Evolutionary conservation across 2,113 vertebrate species (phyloP).

Genomic region (Thamnaconus septentrionalis): DNA sequence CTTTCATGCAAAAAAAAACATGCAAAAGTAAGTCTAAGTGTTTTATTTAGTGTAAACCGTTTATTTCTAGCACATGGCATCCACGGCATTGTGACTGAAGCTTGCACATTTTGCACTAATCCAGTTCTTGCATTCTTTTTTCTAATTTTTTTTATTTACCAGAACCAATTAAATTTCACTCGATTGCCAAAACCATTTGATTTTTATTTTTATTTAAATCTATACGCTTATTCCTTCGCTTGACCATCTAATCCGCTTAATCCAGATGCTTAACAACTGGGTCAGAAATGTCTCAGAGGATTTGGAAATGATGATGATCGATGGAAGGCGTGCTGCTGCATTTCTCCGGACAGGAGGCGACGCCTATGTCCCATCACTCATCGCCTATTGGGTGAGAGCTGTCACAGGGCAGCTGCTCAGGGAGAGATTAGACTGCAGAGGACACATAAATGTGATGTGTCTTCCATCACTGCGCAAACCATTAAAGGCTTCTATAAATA

Average conservation of each 20-base stretch:
- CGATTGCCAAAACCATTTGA: not conserved
- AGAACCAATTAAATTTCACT: not conserved
- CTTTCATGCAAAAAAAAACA: too few relatives aligned
- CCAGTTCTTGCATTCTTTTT: not conserved
- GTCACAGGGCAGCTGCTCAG: slow-evolving; percentile 38
- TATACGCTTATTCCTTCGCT: not conserved
- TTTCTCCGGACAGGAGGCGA: slow-evolving; percentile 29
- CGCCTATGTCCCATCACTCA: slow-evolving; percentile 24
- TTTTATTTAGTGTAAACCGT: too few relatives aligned
- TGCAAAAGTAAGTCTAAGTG: too few relatives aligned
- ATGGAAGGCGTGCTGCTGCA: slow-evolving; percentile 6
- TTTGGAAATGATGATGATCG: slow-evolving; percentile 13
- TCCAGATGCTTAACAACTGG: slow-evolving; percentile 45
- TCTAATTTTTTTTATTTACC: not conserved
- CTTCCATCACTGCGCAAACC: slow-evolving; percentile 1
- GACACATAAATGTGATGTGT: slow-evolving; percentile 23
- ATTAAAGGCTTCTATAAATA: not conserved
- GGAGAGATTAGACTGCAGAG: slow-evolving; percentile 26
- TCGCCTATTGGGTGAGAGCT: slow-evolving; percentile 1
- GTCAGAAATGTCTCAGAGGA: slow-evolving; percentile 42
- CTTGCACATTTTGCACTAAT: too few relatives aligned
- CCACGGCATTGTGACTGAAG: too few relatives aligned
- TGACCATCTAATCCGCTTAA: slow-evolving; percentile 35
- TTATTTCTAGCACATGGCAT: too few relatives aligned
- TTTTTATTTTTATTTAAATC: not conserved